phyloP scores from a whole-genome alignment of 2,113 vertebrate species.

The Grammomys dolichurus region DNA sequence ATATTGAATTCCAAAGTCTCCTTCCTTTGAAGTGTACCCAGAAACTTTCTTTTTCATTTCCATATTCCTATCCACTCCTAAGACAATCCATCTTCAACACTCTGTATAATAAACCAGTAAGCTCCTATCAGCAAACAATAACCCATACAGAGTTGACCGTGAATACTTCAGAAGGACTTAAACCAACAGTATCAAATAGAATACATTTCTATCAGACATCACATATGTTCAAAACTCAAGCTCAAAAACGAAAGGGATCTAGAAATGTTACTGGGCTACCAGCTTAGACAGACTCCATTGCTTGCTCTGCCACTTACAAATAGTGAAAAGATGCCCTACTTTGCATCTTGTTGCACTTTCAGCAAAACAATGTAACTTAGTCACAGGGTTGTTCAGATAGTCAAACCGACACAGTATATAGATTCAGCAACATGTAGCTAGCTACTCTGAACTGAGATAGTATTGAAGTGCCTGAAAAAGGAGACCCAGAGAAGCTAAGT shows the following conservation, averaged over 20 bases:
- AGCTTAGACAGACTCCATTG: background rate
- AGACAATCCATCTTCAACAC: constrained; percentile 1
- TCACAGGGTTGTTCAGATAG: background rate
- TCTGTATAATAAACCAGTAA: background rate
- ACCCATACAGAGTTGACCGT: background rate
- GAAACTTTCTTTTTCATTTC: background rate
- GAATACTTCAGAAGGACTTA: constrained; percentile 6
- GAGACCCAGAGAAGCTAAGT: background rate
- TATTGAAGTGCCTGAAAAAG: background rate
- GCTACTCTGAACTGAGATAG: background rate
- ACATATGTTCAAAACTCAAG: background rate
- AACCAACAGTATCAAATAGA: background rate
- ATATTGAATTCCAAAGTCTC: constrained; percentile 26
- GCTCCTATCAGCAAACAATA: constrained; percentile 35
- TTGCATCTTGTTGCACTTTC: background rate
- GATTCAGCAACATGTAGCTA: background rate
- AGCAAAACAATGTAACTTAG: background rate
- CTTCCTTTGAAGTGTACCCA: background rate
- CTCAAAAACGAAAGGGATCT: background rate
- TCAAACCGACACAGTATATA: background rate
- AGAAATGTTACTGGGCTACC: background rate
- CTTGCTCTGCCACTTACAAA: background rate
- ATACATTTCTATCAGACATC: background rate
- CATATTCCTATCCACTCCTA: background rate
- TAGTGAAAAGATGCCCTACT: background rate